phyloP scores from a whole-genome alignment of 2,113 vertebrate species.

The Oreochromis aureus region DNA sequence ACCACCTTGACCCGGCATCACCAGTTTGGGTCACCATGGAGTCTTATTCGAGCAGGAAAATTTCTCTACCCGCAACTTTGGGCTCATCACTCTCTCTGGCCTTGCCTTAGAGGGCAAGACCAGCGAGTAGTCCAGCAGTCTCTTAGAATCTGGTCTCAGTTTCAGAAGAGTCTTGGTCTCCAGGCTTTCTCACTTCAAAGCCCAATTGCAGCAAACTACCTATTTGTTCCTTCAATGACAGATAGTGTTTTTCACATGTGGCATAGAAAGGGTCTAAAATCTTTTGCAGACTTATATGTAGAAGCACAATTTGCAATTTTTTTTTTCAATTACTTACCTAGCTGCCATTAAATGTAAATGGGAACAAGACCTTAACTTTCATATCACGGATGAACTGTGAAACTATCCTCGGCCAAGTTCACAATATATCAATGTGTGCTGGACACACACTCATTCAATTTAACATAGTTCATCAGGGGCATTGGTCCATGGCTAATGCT shows the following conservation, averaged over 20 bases:
- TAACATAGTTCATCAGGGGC: neutral
- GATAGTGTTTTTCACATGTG: neutral
- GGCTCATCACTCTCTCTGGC: neutral
- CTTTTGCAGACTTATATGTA: neutral
- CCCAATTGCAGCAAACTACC: neutral
- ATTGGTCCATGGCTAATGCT: neutral
- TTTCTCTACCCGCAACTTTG: neutral
- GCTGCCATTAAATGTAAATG: neutral
- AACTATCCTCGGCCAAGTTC: neutral
- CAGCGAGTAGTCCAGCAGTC: neutral
- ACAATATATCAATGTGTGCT: neutral
- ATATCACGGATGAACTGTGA: neutral
- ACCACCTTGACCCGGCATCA: neutral
- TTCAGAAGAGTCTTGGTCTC: neutral
- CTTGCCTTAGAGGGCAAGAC: neutral
- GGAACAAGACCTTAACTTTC: neutral
- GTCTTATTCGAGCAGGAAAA: neutral
- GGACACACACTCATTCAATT: neutral
- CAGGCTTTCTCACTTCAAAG: fast-evolving
- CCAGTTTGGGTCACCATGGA: neutral
- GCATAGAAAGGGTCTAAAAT: neutral
- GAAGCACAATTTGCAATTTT: neutral
- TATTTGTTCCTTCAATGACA: neutral
- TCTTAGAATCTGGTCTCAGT: neutral
- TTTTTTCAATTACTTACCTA: neutral